A percentile compares a stretch with the other conserved stretches of the same genome.
These are phyloP conservation scores for Listrodromus nycthemerus DNA, from an alignment of 2,888 invertebrate species.

Conservation along the genomic window DNA sequence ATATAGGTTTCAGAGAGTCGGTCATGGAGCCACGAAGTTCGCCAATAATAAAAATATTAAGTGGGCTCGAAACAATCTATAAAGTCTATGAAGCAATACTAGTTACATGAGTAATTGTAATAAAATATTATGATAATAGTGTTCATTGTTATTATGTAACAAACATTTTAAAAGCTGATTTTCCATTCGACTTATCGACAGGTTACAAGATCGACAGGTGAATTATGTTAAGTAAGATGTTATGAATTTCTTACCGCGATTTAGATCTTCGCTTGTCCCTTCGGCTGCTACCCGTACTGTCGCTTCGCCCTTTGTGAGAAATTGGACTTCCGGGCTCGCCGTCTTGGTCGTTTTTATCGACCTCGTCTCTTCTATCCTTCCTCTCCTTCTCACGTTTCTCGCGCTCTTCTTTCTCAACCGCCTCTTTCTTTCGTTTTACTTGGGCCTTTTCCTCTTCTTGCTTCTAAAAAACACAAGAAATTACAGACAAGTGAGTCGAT, in stretches of 20 bases:
- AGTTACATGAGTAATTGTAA: no score
- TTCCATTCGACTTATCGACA: background rate
- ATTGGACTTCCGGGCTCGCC: conserved; percentile 80
- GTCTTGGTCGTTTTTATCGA: conserved; percentile 83
- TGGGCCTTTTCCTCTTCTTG: conserved; percentile 90
- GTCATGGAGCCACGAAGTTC: no score
- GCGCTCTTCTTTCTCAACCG: conserved; percentile 88
- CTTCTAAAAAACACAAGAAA: conserved; percentile 87
- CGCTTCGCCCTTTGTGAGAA: conserved; percentile 79
- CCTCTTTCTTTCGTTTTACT: conserved; percentile 88
- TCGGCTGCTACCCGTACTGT: conserved; percentile 80
- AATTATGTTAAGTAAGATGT: background rate
- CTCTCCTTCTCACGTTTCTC: conserved; percentile 85
- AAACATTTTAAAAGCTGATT: background rate
- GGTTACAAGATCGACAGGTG: background rate
- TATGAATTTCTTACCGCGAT: conserved; percentile 83
- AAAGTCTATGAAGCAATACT: no score
- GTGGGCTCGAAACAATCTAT: no score
- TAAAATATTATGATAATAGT: no score
- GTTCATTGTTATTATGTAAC: no score
- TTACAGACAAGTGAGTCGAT: conserved; percentile 55
- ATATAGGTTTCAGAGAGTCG: no score
- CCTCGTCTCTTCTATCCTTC: conserved; percentile 83
- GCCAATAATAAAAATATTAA: no score
- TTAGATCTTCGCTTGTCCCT: conserved; percentile 84